These are phyloP conservation scores for Podarcis lilfordi DNA, from an alignment of 2,797 vertebrate species.

Conservation along the genomic window DNA sequence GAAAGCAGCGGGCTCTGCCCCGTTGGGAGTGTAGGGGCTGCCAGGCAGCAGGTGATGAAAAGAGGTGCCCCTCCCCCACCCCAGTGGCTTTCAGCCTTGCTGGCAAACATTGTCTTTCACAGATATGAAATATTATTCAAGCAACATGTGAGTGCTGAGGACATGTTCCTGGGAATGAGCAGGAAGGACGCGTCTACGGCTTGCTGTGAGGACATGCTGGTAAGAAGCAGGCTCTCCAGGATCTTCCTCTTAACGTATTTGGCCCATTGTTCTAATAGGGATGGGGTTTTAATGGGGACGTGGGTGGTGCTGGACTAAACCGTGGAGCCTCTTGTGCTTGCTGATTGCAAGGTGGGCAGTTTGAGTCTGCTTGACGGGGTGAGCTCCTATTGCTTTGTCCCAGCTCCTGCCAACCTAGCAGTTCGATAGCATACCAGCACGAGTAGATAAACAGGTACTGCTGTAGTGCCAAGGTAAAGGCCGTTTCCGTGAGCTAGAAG, in stretches of 20 bases:
- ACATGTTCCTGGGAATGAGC: constrained; percentile 89
- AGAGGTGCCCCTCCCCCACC: background rate
- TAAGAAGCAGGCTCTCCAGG: constrained; percentile 69
- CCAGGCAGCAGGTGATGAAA: background rate
- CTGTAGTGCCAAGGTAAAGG: fast-evolving
- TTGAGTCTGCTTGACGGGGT: no score
- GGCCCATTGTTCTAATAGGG: background rate
- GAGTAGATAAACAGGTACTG: no score
- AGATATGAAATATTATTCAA: constrained; percentile 92
- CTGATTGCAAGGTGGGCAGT: no score
- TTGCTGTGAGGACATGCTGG: constrained; percentile 92
- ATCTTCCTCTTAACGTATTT: background rate
- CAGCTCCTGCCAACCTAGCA: no score
- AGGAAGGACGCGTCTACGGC: constrained; percentile 90
- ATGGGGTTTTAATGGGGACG: no score
- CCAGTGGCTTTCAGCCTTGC: background rate
- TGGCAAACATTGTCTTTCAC: constrained; percentile 38
- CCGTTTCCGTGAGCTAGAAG: no score
- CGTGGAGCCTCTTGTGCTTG: no score
- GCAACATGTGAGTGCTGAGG: constrained; percentile 90
- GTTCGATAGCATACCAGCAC: no score
- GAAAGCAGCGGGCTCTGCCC: background rate
- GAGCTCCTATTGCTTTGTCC: no score
- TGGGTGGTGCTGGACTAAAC: no score
- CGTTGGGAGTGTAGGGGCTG: background rate